A percentile compares a stretch with the other conserved stretches of the same genome.
Evolutionary conservation across 2,113 vertebrate species (phyloP).

Genomic region (Herpailurus yagouaroundi): DNA sequence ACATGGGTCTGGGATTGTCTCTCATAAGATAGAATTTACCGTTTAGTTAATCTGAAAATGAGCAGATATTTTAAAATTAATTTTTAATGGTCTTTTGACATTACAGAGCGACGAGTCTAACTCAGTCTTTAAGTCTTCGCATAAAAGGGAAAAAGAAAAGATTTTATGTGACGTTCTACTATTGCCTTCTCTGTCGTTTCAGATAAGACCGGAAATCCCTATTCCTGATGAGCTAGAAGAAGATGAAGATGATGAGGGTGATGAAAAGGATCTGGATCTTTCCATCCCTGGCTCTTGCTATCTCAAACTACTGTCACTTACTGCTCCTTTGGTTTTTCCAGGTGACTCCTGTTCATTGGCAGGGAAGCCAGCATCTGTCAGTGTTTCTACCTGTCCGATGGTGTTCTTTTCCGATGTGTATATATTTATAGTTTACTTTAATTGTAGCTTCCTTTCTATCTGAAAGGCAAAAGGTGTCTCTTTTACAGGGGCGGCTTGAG

Average conservation of each 20-base stretch:
- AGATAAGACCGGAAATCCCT: conserved; percentile 88
- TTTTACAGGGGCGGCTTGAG: not conserved
- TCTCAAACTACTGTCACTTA: conserved; percentile 91
- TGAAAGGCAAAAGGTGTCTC: not conserved
- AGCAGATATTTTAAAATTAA: not conserved
- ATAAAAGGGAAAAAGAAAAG: not conserved
- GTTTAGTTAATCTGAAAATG: conserved; percentile 10
- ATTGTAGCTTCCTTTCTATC: not conserved
- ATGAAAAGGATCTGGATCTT: conserved; percentile 86
- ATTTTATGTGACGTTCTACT: not conserved
- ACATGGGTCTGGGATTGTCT: not conserved
- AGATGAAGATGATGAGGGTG: conserved; percentile 83
- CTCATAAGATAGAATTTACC: conserved; percentile 19
- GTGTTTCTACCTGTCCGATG: not conserved
- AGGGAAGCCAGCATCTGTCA: not conserved
- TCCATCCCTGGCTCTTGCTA: conserved; percentile 93
- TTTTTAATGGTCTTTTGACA: not conserved
- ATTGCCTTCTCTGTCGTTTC: not conserved
- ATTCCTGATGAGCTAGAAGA: conserved; percentile 80
- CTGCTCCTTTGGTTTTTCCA: conserved; percentile 86
- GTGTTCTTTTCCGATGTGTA: not conserved
- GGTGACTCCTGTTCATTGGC: conserved; percentile 82
- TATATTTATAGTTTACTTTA: not conserved
- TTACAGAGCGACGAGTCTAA: not conserved
- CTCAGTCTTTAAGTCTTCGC: not conserved